Evolutionary conservation across 2,888 invertebrate species (phyloP).

Genomic region (Electrophaes corylata): DNA sequence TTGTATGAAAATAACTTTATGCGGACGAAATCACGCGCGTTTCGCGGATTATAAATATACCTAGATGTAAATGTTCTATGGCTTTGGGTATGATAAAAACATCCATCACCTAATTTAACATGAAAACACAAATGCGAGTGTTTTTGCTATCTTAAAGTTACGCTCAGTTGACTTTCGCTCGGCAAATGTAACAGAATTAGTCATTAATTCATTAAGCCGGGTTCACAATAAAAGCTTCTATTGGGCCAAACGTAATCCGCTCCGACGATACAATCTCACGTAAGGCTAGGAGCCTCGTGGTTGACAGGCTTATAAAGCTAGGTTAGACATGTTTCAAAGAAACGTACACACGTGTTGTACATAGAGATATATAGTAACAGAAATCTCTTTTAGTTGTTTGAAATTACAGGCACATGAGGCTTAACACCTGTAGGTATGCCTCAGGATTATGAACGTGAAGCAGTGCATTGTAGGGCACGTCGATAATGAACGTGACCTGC

Average conservation of each 20-base stretch:
- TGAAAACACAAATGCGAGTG: conserved; percentile 23
- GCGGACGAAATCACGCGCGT: too few relatives aligned
- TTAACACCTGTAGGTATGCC: too few relatives aligned
- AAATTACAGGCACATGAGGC: too few relatives aligned
- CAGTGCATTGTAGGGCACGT: too few relatives aligned
- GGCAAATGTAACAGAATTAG: conserved; percentile 41
- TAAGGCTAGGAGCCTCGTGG: conserved; percentile 19
- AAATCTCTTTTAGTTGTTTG: neutral
- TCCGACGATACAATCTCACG: conserved; percentile 35
- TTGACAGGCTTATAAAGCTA: conserved; percentile 23
- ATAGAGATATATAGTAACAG: too few relatives aligned
- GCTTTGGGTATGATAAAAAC: conserved; percentile 11
- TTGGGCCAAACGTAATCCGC: conserved; percentile 44
- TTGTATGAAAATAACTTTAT: too few relatives aligned
- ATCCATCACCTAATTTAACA: conserved; percentile 19
- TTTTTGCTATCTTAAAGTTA: conserved; percentile 30
- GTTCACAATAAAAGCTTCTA: conserved; percentile 48
- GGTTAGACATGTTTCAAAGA: neutral
- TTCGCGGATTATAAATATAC: too few relatives aligned
- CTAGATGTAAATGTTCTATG: neutral
- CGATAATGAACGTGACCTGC: too few relatives aligned
- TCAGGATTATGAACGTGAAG: too few relatives aligned
- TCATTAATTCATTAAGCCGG: conserved; percentile 51
- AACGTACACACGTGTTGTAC: neutral
- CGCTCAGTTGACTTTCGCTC: conserved; percentile 31